Evolutionary conservation across 2,113 vertebrate genomes (phyloP).

Genomic region (Macroglossus sobrinus): DNA sequence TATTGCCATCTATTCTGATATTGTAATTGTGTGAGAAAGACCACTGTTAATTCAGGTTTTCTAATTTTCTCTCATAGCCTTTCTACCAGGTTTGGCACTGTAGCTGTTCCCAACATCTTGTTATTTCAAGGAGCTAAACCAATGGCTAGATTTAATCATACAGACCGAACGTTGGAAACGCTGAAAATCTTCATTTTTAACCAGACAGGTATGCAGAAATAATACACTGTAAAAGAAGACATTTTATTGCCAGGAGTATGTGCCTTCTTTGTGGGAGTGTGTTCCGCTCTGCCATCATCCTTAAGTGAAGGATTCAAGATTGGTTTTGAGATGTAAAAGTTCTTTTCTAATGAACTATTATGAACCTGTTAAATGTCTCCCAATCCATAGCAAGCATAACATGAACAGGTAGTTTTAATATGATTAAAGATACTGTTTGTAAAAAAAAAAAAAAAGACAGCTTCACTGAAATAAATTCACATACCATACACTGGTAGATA

Average conservation of each 20-base stretch:
- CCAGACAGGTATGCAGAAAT: constrained; percentile 90
- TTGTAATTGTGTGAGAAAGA: background rate
- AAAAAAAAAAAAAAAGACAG: background rate
- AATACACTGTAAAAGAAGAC: background rate
- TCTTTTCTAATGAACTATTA: background rate
- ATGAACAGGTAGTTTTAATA: background rate
- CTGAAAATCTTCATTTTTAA: constrained; percentile 95
- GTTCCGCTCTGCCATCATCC: background rate
- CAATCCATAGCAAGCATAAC: background rate
- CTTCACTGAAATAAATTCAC: background rate
- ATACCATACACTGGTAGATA: background rate
- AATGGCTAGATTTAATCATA: constrained; percentile 98
- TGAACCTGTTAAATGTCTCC: background rate
- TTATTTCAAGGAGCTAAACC: constrained; percentile 98
- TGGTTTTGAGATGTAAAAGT: background rate
- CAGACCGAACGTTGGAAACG: constrained; percentile 91
- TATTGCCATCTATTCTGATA: constrained; percentile 7
- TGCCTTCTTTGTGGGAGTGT: background rate
- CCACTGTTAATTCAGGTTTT: constrained; percentile 32
- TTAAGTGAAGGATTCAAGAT: background rate
- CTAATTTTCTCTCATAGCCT: constrained; percentile 83
- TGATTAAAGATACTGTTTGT: background rate
- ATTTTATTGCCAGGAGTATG: background rate
- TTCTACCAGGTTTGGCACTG: constrained; percentile 96
- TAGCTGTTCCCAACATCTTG: constrained; percentile 97